Base-by-base conservation (phyloP, 2,113 vertebrate species). In the Thinocorus orbignyianus region DNA sequence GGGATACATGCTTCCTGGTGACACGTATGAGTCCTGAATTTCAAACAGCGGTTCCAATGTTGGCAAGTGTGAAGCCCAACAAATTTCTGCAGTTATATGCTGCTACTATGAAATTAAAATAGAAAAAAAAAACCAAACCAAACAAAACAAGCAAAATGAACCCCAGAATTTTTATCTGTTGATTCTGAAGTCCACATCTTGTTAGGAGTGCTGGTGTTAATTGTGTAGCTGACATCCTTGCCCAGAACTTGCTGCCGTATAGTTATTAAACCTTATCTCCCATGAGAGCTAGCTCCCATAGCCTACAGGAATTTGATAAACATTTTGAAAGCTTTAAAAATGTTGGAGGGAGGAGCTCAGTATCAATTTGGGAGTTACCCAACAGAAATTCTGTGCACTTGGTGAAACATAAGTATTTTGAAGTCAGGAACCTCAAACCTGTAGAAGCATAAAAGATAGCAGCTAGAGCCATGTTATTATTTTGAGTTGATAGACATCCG, bases 61-160 rank as follows among this genome's bases (percentile, higher is more conserved):
- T 71, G 39, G 42, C 13, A 44, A 69, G 12, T 2, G 11, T 44
- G 35, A 70, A 39, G 31, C 10, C 58, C 13, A 49, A 9, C 31
- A 64, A 33, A 64, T 4, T 74, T 10, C 35, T 73, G 31, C 26
- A 64, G 39, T 58, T 49, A 31, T 1, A 22, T 10, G 7, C 19
- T 49, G 26, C 30, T 4, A 41, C 33, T 37, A 41, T 65, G 15
- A 77, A 6, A 22, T 76, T 65, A 70, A 44, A 64, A 55, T 17
- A 35, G 7, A 22, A 35, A 5, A 13, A 26, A n/a, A 5, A 28
- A 2, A n/a, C n/a, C 24, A 22, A 4, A 41, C 6, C 17, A 17
- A 61, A 7, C 15, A 16, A 18, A 5, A 13, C 9, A 48, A 37
- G 5, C 6, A 11, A 31, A 58, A 10, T 18, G 31, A 2, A 1